Evolutionary conservation across 2,113 vertebrate genomes (phyloP).

Genomic region (Circaetus cinerascens): DNA sequence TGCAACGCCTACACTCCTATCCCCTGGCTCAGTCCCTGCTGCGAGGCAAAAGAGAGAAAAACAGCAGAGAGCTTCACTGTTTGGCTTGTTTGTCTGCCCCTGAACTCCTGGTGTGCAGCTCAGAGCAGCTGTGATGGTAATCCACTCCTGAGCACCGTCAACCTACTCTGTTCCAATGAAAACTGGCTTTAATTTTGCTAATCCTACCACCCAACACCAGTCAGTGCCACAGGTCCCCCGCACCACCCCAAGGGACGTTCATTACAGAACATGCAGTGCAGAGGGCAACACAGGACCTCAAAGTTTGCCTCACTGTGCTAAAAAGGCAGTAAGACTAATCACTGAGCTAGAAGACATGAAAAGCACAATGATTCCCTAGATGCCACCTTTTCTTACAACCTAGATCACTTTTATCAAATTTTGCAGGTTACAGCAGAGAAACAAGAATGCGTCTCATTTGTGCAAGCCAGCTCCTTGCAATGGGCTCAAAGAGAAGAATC

Average conservation of each 20-base stretch:
- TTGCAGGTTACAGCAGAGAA: neutral
- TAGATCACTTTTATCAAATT: neutral
- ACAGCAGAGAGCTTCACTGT: neutral
- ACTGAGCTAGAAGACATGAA: neutral
- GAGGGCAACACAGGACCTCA: neutral
- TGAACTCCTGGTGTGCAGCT: slow-evolving; percentile 17
- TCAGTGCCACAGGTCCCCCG: neutral
- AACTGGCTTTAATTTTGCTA: neutral
- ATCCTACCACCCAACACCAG: neutral
- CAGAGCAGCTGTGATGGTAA: slow-evolving; percentile 1
- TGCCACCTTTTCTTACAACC: neutral
- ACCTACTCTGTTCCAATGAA: neutral
- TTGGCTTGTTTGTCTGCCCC: neutral
- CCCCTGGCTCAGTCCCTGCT: neutral
- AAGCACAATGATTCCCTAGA: neutral
- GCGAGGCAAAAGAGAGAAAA: neutral
- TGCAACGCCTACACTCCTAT: slow-evolving; percentile 4
- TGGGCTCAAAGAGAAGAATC: neutral
- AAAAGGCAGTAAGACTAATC: neutral
- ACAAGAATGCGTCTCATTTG: fast-evolving
- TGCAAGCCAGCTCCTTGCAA: neutral
- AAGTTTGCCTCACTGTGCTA: neutral
- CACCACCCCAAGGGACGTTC: neutral
- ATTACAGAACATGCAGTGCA: neutral
- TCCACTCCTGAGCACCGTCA: neutral